Percentiles rank a stretch among this genome's conserved stretches.
These are phyloP conservation scores for Apamea crenata DNA, from an alignment of 2,888 invertebrate species.

Conservation along the genomic window DNA sequence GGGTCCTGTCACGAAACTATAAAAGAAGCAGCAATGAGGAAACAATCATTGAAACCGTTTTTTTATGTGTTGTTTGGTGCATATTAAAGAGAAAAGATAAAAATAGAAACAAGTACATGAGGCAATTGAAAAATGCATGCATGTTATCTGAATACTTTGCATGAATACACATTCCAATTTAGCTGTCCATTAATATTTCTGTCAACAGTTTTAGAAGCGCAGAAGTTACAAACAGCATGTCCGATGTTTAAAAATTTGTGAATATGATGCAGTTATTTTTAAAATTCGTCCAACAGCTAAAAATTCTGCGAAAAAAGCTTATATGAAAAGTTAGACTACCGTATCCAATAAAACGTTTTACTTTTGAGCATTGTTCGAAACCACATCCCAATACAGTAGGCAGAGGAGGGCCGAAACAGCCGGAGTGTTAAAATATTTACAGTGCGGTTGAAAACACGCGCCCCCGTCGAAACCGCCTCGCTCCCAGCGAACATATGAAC, in stretches of 20 bases:
- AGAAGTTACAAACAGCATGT: constrained; percentile 8
- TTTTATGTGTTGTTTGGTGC: constrained; percentile 40
- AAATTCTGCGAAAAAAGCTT: constrained; percentile 17
- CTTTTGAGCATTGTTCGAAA: constrained; percentile 65
- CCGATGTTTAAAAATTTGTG: background rate
- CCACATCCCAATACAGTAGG: constrained; percentile 75
- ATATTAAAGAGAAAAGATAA: constrained; percentile 39
- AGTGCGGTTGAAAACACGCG: constrained; percentile 79
- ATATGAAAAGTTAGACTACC: constrained; percentile 40
- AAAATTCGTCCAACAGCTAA: constrained; percentile 5
- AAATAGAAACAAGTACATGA: constrained; percentile 21
- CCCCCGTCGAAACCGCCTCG: constrained; percentile 70
- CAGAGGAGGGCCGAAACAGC: constrained; percentile 73
- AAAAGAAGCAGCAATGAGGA: constrained; percentile 64
- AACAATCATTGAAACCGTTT: constrained; percentile 49
- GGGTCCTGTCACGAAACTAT: constrained; percentile 62
- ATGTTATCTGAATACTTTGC: constrained; percentile 31
- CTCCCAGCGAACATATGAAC: constrained; percentile 70
- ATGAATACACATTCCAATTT: constrained; percentile 34
- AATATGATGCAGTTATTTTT: constrained; percentile 25
- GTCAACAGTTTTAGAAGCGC: constrained; percentile 18
- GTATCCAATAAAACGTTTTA: constrained; percentile 60
- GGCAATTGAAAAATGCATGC: constrained; percentile 36
- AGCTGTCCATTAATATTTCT: constrained; percentile 34
- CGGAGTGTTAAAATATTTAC: constrained; percentile 85